Base-by-base conservation (phyloP, 2,797 vertebrate species). In the Centropyge bicolor region DNA sequence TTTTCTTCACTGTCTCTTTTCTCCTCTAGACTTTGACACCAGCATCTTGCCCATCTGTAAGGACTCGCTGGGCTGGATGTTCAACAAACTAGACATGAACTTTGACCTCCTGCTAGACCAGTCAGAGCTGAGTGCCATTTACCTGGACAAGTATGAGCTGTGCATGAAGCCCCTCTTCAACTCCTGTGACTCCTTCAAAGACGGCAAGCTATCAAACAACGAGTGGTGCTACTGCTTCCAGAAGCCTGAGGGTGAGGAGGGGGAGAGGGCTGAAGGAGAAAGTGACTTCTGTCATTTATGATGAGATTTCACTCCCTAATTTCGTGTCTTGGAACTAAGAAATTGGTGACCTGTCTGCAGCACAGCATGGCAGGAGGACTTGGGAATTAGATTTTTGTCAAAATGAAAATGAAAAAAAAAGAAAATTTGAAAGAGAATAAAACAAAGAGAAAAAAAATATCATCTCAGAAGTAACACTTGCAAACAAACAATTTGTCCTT, bases 211-310 rank as follows among this genome's bases (percentile, higher is more conserved):
- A n/a, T 99, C 98, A 0, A 99, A 99, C 95, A 99, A 99, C 0
- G 98, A 99, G 93, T 99, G 98, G 98, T 99, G 98, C 88, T 99
- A 98, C 84, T 99, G 98, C 87, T 99, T 99, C 93, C 98, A 99
- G 95, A 98, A 98, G 86, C 86, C 92, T 14, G 86, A 90, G 20
- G 93, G 93, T 94, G 80, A 91, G 87, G 9, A 19, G 20, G 38
- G 10, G 27, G 40, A 16, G 8, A 36, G 1, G 35, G 61, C 9
- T 20, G 20, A 11, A n/a, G 8, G 22, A 35, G 55, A 62, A 6
- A 59, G 3, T 4, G 10, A 70, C 41, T 40, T 10, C 0, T 35
- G 27, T 27, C 14, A 10, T 27, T 45, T 45, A 43, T 45, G 27
- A 35, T 14, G 3, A 16, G 2, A 54, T 54, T 27, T 66, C n/a